phyloP scores from a whole-genome alignment of 2,888 invertebrate genomes.

The Acleris laterana region DNA sequence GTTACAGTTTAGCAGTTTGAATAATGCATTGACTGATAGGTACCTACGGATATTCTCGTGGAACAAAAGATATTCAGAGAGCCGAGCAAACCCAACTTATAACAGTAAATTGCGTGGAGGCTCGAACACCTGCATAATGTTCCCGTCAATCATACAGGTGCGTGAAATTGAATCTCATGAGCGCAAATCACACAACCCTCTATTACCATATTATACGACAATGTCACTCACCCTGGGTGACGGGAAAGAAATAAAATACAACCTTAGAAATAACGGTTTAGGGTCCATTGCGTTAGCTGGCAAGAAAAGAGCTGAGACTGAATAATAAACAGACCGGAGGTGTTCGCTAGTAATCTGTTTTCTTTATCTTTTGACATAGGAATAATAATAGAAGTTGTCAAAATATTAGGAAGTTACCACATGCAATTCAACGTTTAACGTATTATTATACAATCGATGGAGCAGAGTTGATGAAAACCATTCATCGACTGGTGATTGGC shows the following conservation, averaged over 20 bases:
- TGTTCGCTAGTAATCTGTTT: conserved; percentile 50
- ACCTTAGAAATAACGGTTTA: conserved; percentile 45
- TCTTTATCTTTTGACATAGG: conserved; percentile 41
- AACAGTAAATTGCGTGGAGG: conserved; percentile 70
- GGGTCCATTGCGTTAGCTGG: conserved; percentile 41
- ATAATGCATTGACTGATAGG: conserved; percentile 27
- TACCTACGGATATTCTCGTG: conserved; percentile 11
- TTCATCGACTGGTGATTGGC: too few relatives aligned
- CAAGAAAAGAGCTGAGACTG: conserved; percentile 30
- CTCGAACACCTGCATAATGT: conserved; percentile 72
- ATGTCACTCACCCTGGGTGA: conserved; percentile 53
- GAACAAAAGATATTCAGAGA: conserved; percentile 55
- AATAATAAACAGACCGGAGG: conserved; percentile 50
- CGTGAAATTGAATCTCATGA: conserved; percentile 81
- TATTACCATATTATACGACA: conserved; percentile 59
- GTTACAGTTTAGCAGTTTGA: conserved; percentile 28
- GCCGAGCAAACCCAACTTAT: conserved; percentile 49
- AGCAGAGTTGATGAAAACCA: too few relatives aligned
- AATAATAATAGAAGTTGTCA: background rate
- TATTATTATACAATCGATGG: too few relatives aligned
- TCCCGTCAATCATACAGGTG: conserved; percentile 75
- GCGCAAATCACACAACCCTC: conserved; percentile 73
- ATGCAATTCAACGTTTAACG: too few relatives aligned
- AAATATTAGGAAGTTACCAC: background rate
- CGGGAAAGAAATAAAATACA: conserved; percentile 40